phyloP scores from a whole-genome alignment of 2,113 vertebrate genomes.

The Rhipidura dahli region DNA sequence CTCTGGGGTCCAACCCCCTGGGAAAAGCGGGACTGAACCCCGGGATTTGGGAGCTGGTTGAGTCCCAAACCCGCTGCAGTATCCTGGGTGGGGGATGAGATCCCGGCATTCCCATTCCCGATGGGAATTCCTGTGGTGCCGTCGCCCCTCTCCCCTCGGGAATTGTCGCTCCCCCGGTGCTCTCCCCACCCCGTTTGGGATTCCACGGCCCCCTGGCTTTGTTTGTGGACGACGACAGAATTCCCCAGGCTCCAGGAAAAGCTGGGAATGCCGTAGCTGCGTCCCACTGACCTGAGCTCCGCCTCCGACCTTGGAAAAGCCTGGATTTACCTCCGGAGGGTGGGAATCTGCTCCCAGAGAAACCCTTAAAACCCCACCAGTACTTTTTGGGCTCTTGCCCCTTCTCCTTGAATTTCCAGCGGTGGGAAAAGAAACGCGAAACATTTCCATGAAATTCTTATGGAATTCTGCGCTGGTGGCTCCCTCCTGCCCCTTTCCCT shows the following conservation, averaged over 20 bases:
- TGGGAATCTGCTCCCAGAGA: background rate
- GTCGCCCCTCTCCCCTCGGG: background rate
- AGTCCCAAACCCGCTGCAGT: accelerated
- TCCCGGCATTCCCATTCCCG: background rate
- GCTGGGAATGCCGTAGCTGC: accelerated
- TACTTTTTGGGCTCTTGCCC: background rate
- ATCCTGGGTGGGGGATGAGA: accelerated
- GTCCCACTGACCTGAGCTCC: background rate
- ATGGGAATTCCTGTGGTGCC: background rate
- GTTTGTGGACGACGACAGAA: background rate
- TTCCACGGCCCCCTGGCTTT: background rate
- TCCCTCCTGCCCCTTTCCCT: background rate
- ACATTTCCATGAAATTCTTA: background rate
- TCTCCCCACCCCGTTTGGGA: background rate
- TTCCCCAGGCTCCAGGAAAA: background rate
- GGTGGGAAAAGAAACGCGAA: accelerated
- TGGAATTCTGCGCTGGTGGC: accelerated
- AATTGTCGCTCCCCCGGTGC: accelerated
- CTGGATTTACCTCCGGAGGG: background rate
- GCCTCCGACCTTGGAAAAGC: background rate
- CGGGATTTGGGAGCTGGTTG: accelerated
- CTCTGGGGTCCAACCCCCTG: accelerated
- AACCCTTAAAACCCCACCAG: accelerated
- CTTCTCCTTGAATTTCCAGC: background rate
- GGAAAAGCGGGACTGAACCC: accelerated